Evolutionary conservation across 2,888 invertebrate genomes (phyloP), one percentile per base, ranked within the genome.

Genomic region (Eupithecia centaureata): DNA sequence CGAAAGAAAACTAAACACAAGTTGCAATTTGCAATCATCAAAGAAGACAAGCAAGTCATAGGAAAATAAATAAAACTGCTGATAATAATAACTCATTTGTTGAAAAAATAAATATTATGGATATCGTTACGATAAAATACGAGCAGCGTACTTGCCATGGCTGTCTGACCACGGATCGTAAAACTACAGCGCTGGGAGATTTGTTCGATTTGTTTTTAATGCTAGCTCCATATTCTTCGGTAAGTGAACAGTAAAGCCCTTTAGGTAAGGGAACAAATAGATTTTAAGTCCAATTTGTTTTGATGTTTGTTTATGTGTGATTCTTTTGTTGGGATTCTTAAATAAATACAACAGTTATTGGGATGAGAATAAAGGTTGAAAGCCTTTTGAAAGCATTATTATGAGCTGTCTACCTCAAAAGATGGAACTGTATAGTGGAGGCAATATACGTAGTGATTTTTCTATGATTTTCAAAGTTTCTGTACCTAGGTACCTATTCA

Each of bases 101-200:
- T 18, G 42, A 42, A 42, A 42, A 18, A n/a, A 5, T 42, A 42
- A 47, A 47, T 22, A 47, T 18, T 0, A 71, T 71, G 69, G 68
- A 68, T 61, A 67, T 69, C 35, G 33, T 74, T 7, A 70, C 72
- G 52, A 51, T 67, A 22, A 72, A 75, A 63, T 58, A 65, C 5
- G 71, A 57, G 22, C 22, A 56, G 12, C 63, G 61, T 12, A 67
- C 65, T 15, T 76, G 76, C 63, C 72, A 74, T 35, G 75, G 73
- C 1, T 77, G 77, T 54, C 52, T 76, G 8, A 71, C 73, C 32
- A 58, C 27, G 8, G 73, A 74, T 12, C 73, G 76, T 2, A 57
- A 38, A 25, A 68, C 63, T 4, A 7, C 69, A 8, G 32, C 68
- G 2, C 57, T 74, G 7, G 72, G 69, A 30, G 28, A 60, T 18